Evolutionary conservation across 2,113 vertebrate genomes (phyloP), one percentile per base, ranked within the genome.

Genomic region (Scalopus aquaticus): DNA sequence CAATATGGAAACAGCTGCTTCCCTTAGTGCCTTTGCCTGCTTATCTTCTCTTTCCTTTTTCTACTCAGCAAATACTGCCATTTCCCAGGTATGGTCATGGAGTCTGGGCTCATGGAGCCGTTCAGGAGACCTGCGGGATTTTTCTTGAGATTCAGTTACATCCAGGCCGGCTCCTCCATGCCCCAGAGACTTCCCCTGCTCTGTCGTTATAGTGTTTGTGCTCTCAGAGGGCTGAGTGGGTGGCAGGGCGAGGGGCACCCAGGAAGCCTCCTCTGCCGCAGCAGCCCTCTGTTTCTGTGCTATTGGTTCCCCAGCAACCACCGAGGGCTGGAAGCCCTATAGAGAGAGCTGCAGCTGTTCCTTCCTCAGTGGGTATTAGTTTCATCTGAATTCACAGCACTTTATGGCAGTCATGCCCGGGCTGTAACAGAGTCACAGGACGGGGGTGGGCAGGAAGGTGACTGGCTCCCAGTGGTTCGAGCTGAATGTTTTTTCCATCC

Each of bases 381-480:
- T 1, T 56, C 24, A 16, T 8, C 9, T 30, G 4, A 64, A 42
- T 49, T 67, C 81, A 35, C 17, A 32, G 46, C 24, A 49, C 30
- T 30, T 70, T 8, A 49, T 11, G 32, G 16, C 9, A 5, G 13
- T 24, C 11, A 1, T 8, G 46, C 12, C 64, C 20, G 6, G 30
- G 22, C 32, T 65, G 2, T 32, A 0, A 46, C 46, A 30, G 22
- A 5, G 30, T 39, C 7, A 49, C 3, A 2, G n/a, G 49, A 20
- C 6, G 8, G 8, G 9, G 5, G 9, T 67, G 15, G 35, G 16
- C 2, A 37, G 65, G 32, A 5, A 77, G 4, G 3, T 6, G 1
- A 5, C 44, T 17, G 35, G 7, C 26, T 64, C 8, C 37, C n/a
- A 72, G 28, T 19, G 13, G 13, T 16, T 19, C 2, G 35, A 44